Conservation (phyloP, 1,140 invertebrate genomes). For the Zaprionus lachaisei region DNA sequence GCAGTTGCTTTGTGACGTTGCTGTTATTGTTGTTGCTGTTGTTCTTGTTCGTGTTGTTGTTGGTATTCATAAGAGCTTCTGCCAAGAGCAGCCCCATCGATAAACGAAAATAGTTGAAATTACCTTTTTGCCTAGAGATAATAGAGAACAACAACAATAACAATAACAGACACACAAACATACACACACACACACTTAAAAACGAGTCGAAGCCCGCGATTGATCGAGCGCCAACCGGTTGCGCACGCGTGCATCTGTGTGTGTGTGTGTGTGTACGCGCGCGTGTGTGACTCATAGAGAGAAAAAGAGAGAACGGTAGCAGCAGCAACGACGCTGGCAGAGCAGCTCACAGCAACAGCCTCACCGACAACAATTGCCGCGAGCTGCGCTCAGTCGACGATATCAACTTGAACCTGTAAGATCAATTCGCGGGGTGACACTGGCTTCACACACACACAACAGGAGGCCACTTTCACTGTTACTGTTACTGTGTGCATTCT, state of each 20-base stretch:
- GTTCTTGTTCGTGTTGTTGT: slow-evolving; percentile 10
- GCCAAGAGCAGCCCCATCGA: slow-evolving; percentile 36
- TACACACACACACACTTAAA: not conserved
- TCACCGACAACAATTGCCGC: slow-evolving; percentile 4
- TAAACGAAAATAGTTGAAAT: slow-evolving; percentile 46
- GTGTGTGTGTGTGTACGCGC: slow-evolving; percentile 1
- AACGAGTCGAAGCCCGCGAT: slow-evolving; percentile 54
- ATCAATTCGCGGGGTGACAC: slow-evolving; percentile 65
- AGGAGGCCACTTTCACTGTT: not conserved
- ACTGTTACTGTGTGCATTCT: slow-evolving; percentile 15
- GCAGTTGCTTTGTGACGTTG: slow-evolving; percentile 7
- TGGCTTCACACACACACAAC: not conserved
- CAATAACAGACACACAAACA: not conserved
- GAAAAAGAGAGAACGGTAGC: not conserved
- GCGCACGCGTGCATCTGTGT: slow-evolving; percentile 2
- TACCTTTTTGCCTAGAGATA: slow-evolving; percentile 42
- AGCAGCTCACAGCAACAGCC: slow-evolving; percentile 4
- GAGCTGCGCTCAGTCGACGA: slow-evolving; percentile 66
- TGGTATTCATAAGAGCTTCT: slow-evolving; percentile 14
- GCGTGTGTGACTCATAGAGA: slow-evolving; percentile 39
- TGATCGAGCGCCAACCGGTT: slow-evolving; percentile 34
- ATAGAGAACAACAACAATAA: not conserved
- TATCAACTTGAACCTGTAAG: slow-evolving; percentile 70
- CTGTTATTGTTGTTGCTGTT: not conserved
- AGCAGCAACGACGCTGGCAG: slow-evolving; percentile 5